Evolutionary conservation across 2,888 invertebrate genomes (phyloP).

Genomic region (Trichacis sp.): DNA sequence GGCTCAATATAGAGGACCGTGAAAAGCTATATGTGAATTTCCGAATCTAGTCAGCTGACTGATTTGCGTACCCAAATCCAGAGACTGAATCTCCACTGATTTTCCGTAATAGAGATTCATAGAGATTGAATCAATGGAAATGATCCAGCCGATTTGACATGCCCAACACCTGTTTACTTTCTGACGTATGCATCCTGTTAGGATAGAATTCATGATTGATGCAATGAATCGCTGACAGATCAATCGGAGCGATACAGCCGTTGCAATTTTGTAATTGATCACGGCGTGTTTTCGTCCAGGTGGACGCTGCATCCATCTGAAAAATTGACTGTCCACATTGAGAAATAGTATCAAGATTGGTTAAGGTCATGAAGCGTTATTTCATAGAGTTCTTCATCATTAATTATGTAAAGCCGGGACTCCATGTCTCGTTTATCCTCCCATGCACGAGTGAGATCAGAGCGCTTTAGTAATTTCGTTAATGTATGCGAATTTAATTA

Average conservation of each 20-base stretch:
- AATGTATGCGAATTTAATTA: conserved; percentile 26
- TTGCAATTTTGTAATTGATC: conserved; percentile 55
- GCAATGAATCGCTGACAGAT: conserved; percentile 52
- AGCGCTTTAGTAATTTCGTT: not conserved
- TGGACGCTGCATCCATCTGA: too few relatives aligned
- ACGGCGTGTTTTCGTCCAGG: too few relatives aligned
- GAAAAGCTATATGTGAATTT: too few relatives aligned
- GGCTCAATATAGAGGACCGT: too few relatives aligned
- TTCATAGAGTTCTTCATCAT: too few relatives aligned
- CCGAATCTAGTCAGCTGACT: too few relatives aligned
- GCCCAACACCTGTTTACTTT: conserved; percentile 38
- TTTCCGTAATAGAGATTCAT: too few relatives aligned
- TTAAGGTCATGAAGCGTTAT: too few relatives aligned
- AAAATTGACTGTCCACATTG: too few relatives aligned
- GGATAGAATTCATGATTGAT: conserved; percentile 53
- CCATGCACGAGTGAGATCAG: not conserved
- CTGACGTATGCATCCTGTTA: conserved; percentile 37
- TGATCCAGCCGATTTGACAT: conserved; percentile 1
- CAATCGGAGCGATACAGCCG: conserved; percentile 44
- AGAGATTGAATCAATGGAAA: not conserved
- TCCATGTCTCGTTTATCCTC: not conserved
- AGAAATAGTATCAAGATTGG: too few relatives aligned
- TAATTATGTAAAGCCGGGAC: not conserved
- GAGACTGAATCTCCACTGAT: too few relatives aligned
- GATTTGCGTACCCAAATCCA: too few relatives aligned